phyloP scores from a whole-genome alignment of 1,140 invertebrate genomes.

The Sipha flava region DNA sequence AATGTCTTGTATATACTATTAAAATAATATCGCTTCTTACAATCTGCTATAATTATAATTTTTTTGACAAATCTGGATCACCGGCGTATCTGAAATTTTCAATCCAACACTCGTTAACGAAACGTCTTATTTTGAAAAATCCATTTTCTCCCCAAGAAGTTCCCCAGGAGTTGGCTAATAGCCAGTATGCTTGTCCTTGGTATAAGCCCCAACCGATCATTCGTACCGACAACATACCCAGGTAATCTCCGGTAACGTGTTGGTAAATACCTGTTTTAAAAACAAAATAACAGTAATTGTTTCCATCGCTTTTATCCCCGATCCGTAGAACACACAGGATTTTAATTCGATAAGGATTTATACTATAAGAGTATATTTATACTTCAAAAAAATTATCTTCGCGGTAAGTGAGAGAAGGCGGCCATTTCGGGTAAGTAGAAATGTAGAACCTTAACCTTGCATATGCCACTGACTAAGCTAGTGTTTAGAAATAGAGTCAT shows the following conservation, averaged over 20 bases:
- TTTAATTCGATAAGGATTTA: too few species aligned
- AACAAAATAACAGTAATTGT: constrained; percentile 22
- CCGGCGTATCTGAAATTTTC: constrained; percentile 71
- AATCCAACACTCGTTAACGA: constrained; percentile 53
- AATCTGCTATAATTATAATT: neutral
- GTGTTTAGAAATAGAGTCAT: too few species aligned
- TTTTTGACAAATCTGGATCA: constrained; percentile 48
- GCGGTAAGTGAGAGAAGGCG: too few species aligned
- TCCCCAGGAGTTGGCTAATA: constrained; percentile 50
- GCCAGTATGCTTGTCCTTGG: constrained; percentile 43
- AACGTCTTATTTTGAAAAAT: constrained; percentile 54
- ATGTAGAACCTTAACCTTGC: too few species aligned
- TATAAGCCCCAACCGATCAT: constrained; percentile 64
- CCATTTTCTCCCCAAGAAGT: constrained; percentile 50
- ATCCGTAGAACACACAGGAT: too few species aligned
- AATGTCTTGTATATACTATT: too few species aligned
- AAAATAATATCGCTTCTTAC: too few species aligned
- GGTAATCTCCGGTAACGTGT: constrained; percentile 59
- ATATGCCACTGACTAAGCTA: too few species aligned
- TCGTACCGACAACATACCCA: constrained; percentile 82
- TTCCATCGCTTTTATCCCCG: too few species aligned
- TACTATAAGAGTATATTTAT: too few species aligned
- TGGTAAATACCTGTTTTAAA: constrained; percentile 64
- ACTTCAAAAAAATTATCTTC: too few species aligned
- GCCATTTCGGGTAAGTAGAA: too few species aligned